Percentiles rank a stretch among this genome's conserved stretches.
phyloP scores from a whole-genome alignment of 30 jellyfish, hydroid and myxozoan species.

The Cassiopea xamachana region DNA sequence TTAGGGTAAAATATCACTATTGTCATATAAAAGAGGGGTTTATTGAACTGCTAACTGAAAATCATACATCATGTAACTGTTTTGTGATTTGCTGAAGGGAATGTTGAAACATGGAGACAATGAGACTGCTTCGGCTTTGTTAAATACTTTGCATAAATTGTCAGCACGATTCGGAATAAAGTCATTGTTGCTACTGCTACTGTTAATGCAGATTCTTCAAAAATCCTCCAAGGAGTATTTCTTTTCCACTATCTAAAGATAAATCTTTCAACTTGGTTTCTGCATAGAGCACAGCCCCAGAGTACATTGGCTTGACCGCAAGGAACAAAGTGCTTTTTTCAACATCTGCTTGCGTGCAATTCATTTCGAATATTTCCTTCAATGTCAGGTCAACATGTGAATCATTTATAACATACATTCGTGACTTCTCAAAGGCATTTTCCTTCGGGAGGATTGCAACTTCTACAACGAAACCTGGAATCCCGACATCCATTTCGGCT shows the following conservation, averaged over 20 bases:
- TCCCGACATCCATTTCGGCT: slow-evolving; percentile 65
- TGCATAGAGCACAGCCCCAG: slow-evolving; percentile 74
- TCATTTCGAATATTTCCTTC: slow-evolving; percentile 68
- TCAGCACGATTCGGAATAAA: too few relatives aligned
- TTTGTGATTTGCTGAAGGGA: too few relatives aligned
- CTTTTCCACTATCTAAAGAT: slow-evolving; percentile 48
- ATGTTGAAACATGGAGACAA: too few relatives aligned
- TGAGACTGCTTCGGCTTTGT: too few relatives aligned
- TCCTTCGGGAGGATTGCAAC: slow-evolving; percentile 79
- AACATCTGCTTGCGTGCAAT: slow-evolving; percentile 66
- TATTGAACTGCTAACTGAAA: too few relatives aligned
- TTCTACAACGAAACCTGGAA: slow-evolving; percentile 89
- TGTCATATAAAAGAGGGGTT: too few relatives aligned
- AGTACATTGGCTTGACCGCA: slow-evolving; percentile 87
- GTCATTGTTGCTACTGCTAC: neutral
- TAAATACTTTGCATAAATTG: too few relatives aligned
- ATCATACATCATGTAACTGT: too few relatives aligned
- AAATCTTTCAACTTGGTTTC: slow-evolving; percentile 83
- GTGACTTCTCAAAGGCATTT: slow-evolving; percentile 66
- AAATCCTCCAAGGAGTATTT: slow-evolving; percentile 86
- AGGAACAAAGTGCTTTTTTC: slow-evolving; percentile 63
- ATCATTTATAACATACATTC: slow-evolving; percentile 59
- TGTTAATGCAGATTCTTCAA: slow-evolving; percentile 42
- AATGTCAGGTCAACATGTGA: slow-evolving; percentile 72
- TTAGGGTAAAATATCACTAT: too few relatives aligned